These are phyloP conservation scores for Florisuga fusca DNA, from an alignment of 2,797 vertebrate species.

Conservation along the genomic window DNA sequence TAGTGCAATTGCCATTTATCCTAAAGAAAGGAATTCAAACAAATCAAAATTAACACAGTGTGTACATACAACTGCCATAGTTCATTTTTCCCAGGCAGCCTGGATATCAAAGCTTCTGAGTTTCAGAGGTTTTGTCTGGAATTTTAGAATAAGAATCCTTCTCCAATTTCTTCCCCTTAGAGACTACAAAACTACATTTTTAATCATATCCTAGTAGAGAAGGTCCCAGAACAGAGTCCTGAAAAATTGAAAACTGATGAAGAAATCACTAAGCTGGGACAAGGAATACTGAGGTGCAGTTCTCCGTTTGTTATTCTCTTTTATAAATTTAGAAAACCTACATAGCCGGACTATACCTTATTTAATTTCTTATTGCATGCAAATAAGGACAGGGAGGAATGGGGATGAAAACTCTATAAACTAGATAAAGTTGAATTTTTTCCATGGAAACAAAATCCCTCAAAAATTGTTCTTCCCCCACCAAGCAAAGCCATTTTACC, in stretches of 20 bases:
- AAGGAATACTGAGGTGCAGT: not conserved
- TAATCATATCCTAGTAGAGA: conserved; percentile 43
- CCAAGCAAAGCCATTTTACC: not conserved
- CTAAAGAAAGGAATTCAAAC: not conserved
- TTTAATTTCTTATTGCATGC: not conserved
- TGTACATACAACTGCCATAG: not conserved
- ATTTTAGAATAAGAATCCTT: not conserved
- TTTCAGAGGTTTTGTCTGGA: not conserved
- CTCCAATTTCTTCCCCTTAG: not conserved
- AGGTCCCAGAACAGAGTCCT: not conserved
- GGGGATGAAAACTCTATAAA: not conserved
- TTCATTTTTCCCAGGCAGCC: not conserved
- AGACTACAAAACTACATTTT: conserved; percentile 42
- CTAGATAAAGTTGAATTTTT: not conserved
- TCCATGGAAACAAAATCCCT: not conserved
- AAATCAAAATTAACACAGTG: not conserved
- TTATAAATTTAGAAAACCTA: not conserved
- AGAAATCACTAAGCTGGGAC: conserved; percentile 18
- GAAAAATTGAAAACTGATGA: conserved; percentile 12
- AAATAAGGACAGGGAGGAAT: not conserved
- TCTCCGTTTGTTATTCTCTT: not conserved
- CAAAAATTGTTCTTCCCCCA: not conserved
- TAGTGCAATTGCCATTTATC: not conserved
- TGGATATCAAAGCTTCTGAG: not conserved
- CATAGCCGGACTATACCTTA: not conserved